These are phyloP conservation scores for Clusia tigrina DNA, from an alignment of 2,888 invertebrate species.

Conservation along the genomic window DNA sequence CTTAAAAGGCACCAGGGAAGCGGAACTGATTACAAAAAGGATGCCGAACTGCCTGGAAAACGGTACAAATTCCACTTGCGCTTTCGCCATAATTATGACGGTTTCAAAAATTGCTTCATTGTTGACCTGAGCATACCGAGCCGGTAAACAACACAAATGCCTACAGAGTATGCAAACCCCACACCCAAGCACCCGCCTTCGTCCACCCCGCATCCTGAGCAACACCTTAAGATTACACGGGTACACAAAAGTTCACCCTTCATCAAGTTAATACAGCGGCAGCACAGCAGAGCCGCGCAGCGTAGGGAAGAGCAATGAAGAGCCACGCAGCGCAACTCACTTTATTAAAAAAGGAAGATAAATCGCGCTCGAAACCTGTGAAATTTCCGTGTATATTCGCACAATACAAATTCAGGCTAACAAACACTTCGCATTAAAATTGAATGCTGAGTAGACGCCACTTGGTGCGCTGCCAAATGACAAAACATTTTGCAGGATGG, in stretches of 20 bases:
- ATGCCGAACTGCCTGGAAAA: neutral
- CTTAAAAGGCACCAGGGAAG: slow-evolving; percentile 45
- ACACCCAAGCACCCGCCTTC: neutral
- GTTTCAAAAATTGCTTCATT: neutral
- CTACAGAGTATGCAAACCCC: no score
- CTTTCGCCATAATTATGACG: slow-evolving; percentile 2
- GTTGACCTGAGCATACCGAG: neutral
- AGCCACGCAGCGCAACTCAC: neutral
- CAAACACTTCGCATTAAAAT: slow-evolving; percentile 25
- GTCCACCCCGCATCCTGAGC: neutral
- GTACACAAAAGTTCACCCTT: slow-evolving; percentile 7
- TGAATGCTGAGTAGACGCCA: slow-evolving; percentile 46
- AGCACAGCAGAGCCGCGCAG: neutral
- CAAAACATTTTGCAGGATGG: no score
- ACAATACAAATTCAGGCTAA: neutral
- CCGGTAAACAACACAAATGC: no score
- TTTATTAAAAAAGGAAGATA: neutral
- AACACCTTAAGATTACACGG: no score
- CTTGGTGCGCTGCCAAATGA: no score
- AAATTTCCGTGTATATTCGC: neutral
- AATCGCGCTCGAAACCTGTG: slow-evolving; percentile 5
- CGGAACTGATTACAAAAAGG: slow-evolving; percentile 15
- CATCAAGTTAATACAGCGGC: neutral
- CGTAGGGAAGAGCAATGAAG: neutral
- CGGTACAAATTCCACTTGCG: neutral